phyloP scores from a whole-genome alignment of 1,140 invertebrate species.

The Daktulosphaira vitifoliae region DNA sequence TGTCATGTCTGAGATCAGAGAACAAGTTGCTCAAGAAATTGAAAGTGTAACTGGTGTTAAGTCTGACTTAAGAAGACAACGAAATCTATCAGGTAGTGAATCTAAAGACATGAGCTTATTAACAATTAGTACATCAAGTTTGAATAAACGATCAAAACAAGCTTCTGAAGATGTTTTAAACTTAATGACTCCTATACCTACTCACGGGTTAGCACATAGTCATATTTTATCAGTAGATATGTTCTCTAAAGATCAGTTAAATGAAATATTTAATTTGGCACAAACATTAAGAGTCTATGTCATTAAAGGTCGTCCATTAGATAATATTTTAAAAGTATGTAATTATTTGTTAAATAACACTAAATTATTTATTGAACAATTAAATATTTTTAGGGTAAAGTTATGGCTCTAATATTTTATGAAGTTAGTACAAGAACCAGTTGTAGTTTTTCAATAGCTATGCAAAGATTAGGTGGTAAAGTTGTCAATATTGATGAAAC shows the following conservation, averaged over 20 bases:
- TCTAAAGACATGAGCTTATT: neutral
- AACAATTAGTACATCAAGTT: conserved; percentile 1
- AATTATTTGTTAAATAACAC: neutral
- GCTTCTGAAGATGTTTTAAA: conserved; percentile 9
- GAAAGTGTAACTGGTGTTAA: conserved; percentile 27
- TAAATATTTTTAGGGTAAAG: conserved; percentile 66
- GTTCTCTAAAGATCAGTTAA: conserved; percentile 83
- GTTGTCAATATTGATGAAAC: conserved; percentile 82
- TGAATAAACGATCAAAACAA: neutral
- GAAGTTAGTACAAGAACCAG: conserved; percentile 94
- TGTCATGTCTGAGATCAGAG: conserved; percentile 32
- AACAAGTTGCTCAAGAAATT: conserved; percentile 33
- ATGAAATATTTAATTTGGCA: conserved; percentile 90
- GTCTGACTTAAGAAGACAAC: conserved; percentile 1
- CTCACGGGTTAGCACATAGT: conserved; percentile 59
- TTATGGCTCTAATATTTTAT: conserved; percentile 94
- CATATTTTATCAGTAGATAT: conserved; percentile 76
- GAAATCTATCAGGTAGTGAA: neutral
- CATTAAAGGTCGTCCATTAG: conserved; percentile 69
- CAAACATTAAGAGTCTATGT: conserved; percentile 72
- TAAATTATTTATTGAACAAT: neutral
- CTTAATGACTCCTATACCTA: conserved; percentile 34
- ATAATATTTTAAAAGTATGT: conserved; percentile 70
- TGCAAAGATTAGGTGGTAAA: conserved; percentile 86
- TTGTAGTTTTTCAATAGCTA: conserved; percentile 91